Conservation (phyloP, 2,797 vertebrate genomes). For the Lerista edwardsae region DNA sequence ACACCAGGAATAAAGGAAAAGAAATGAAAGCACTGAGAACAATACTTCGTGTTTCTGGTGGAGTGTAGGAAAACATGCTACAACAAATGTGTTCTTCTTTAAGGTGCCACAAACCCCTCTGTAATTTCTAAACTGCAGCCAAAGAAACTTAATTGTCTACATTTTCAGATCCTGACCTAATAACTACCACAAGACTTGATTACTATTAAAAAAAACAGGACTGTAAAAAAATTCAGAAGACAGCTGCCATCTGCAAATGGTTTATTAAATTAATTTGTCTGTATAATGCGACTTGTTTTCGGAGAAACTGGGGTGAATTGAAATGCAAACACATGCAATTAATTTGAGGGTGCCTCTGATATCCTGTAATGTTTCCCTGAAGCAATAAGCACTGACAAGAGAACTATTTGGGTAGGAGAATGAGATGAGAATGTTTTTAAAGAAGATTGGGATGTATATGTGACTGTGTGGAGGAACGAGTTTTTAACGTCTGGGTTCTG, state of each 20-base stretch:
- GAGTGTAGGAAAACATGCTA: too few species aligned
- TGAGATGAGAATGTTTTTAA: constrained; percentile 31
- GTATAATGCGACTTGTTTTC: constrained; percentile 64
- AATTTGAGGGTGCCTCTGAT: constrained; percentile 45
- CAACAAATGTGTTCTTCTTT: too few species aligned
- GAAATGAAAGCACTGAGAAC: too few species aligned
- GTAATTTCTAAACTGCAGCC: not conserved
- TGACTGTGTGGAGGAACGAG: not conserved
- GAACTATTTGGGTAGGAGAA: constrained; percentile 59
- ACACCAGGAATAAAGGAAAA: too few species aligned
- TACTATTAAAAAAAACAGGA: constrained; percentile 36
- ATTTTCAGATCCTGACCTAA: constrained; percentile 69
- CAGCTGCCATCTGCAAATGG: constrained; percentile 54
- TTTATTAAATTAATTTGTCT: constrained; percentile 64
- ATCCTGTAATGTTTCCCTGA: constrained; percentile 64
- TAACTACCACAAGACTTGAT: constrained; percentile 67
- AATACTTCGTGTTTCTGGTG: too few species aligned
- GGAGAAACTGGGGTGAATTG: constrained; percentile 70
- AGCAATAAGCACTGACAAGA: constrained; percentile 46
- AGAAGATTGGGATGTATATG: constrained; percentile 1
- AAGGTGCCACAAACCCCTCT: too few species aligned
- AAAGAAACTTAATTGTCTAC: constrained; percentile 53
- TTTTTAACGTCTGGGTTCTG: constrained; percentile 58
- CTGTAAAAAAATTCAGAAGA: constrained; percentile 57
- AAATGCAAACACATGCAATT: constrained; percentile 56